These are phyloP conservation scores for Pantherophis vulpinus DNA, from an alignment of 2,797 vertebrate species.

Conservation along the genomic window DNA sequence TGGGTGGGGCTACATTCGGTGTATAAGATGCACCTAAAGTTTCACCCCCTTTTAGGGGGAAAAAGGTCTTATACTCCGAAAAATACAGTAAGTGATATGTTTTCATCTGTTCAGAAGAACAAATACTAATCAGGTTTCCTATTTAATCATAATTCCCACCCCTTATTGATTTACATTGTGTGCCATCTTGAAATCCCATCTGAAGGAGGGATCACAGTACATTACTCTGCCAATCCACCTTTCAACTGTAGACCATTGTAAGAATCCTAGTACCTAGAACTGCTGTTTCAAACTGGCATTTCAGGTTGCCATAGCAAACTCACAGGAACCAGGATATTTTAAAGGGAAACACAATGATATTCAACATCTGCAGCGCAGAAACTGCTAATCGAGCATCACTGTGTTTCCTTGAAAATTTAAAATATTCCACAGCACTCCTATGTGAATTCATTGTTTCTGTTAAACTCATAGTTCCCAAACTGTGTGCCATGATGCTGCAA, in stretches of 20 bases:
- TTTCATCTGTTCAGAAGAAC: background rate
- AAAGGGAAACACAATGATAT: background rate
- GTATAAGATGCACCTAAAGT: no score
- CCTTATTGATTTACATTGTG: background rate
- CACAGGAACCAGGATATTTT: background rate
- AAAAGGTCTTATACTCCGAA: no score
- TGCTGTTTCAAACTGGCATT: background rate
- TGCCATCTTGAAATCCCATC: background rate
- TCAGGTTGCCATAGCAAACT: background rate
- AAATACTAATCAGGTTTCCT: background rate
- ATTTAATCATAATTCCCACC: background rate
- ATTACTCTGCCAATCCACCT: background rate
- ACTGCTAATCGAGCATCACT: background rate
- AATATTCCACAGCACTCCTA: background rate
- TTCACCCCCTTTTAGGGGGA: no score
- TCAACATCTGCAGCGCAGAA: background rate
- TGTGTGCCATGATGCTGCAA: background rate
- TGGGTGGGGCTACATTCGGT: no score
- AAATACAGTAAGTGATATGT: background rate
- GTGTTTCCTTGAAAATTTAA: background rate
- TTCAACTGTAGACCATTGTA: background rate
- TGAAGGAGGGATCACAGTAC: background rate
- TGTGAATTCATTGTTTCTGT: background rate
- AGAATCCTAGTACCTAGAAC: background rate
- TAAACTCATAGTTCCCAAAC: background rate